Base-by-base conservation (phyloP, 2,888 invertebrate species). In the Phrixothrix hirtus region DNA sequence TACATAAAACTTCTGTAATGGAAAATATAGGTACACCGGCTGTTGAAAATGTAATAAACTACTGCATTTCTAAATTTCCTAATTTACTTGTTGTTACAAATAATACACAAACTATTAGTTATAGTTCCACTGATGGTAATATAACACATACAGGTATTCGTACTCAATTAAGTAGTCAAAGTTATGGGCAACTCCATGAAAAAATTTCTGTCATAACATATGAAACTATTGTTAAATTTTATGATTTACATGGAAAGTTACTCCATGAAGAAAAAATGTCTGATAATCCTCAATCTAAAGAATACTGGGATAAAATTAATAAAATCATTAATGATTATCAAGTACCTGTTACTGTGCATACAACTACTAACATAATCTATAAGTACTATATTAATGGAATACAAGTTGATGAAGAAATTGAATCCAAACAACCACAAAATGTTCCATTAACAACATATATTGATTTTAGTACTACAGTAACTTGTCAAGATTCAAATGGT, bases 281-380 rank as follows among this genome's bases (percentile, higher is more conserved):
- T 0, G 34, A 48, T 27, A 13, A 30, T 11, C 41, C 41, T 7
- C 39, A 13, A 9, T 39, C 48, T 2, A 13, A 30, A 15, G 46
- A 27, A 7, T 46, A 38, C 13, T 46, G 46, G 46, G 38, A 46
- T 9, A 16, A 38, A 11, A 6, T 46, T 3, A 46, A 37, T 4
- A 31, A 37, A 13, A 21, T 38, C n/a, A 25, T 46, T 13, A 38
- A 30, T 31, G 14, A 29, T 7, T 39, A 38, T 11, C 27, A 21
- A 9, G 12, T 25, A 14, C 46, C 38, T 3, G 31, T 37, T 9
- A 15, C 25, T 6, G 29, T 46, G 6, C 30, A 31, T 7, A 38
- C 32, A 9, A 37, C 12, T 2, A 31, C 38, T 2, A 17, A 21
- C 16, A 46, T 29, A 7, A 30, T 30, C 10, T 38, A 30, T 15